A percentile compares a stretch with the other conserved stretches of the same genome.
phyloP scores from a whole-genome alignment of 2,888 invertebrate species.

The Dynastes maya region DNA sequence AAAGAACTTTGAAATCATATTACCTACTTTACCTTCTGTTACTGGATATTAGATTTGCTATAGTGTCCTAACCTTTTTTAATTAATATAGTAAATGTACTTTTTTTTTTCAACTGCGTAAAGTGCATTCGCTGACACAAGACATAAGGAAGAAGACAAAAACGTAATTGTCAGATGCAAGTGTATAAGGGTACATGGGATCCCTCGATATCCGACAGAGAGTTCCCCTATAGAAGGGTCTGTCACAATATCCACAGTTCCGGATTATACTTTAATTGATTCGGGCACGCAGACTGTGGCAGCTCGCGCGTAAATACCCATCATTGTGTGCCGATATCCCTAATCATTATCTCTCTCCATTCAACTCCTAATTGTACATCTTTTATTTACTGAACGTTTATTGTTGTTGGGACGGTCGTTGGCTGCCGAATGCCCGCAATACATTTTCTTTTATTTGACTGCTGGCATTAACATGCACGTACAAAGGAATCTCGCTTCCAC shows the following conservation, averaged over 20 bases:
- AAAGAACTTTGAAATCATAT: too few species aligned
- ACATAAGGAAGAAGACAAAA: conserved; percentile 32
- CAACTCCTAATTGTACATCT: conserved; percentile 68
- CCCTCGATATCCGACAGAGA: conserved; percentile 38
- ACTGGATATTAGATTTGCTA: too few species aligned
- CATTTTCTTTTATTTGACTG: conserved; percentile 49
- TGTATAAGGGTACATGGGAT: conserved; percentile 18
- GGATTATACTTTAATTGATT: conserved; percentile 78
- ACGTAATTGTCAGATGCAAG: conserved; percentile 39
- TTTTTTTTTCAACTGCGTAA: not conserved
- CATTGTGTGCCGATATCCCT: conserved; percentile 69
- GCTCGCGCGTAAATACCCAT: conserved; percentile 69
- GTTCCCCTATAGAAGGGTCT: conserved; percentile 52
- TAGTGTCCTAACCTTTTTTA: too few species aligned
- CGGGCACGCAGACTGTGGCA: conserved; percentile 70
- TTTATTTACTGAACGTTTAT: conserved; percentile 62
- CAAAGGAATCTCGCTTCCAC: conserved; percentile 39
- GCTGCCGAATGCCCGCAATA: conserved; percentile 49
- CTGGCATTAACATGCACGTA: conserved; percentile 31
- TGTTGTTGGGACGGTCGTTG: conserved; percentile 49
- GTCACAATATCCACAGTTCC: conserved; percentile 70
- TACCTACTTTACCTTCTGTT: too few species aligned
- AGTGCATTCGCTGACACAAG: conserved; percentile 14
- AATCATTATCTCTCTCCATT: conserved; percentile 70
- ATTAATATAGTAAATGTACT: not conserved